Percentiles rank a stretch among this genome's conserved stretches.
phyloP scores from a whole-genome alignment of 2,888 invertebrate genomes.

The Protodeltote pygarga region DNA sequence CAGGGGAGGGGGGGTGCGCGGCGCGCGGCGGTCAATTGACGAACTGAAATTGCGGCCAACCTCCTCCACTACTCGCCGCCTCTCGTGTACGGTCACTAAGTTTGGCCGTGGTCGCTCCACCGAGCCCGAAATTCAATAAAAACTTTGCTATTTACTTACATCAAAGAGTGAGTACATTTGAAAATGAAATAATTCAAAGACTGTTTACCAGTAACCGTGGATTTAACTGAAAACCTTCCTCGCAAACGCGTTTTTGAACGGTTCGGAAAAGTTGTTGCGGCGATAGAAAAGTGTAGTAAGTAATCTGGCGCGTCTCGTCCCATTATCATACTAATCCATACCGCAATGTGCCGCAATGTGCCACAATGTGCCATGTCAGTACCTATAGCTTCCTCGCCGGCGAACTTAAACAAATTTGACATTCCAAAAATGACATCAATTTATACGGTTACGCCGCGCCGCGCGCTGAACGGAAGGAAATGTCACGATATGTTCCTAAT shows the following conservation, averaged over 20 bases:
- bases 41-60: not conserved
- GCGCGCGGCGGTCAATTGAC: not conserved
- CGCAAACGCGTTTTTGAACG: no score
- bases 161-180: conserved; percentile 18
- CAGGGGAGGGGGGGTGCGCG: conserved; percentile 1
- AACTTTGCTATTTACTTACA: conserved; percentile 20
- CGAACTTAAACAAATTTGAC: conserved; percentile 1
- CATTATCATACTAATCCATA: conserved; percentile 18
- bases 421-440: not conserved
- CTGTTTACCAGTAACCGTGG: no score
- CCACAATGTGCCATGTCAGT: no score
- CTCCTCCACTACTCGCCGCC: conserved; percentile 7
- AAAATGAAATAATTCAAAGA: no score
- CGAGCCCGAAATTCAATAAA: conserved; percentile 21
- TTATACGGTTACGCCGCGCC: no score
- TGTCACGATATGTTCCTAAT: not conserved
- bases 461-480: no score
- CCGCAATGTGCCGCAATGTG: not conserved
- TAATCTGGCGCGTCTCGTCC: conserved; percentile 14
- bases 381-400: not conserved
- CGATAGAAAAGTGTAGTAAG: conserved; percentile 3
- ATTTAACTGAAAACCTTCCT: no score
- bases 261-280: no score
- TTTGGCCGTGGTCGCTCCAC: not conserved
- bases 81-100: not conserved